Percentiles rank a stretch among this genome's conserved stretches.
Evolutionary conservation across 2,888 invertebrate species (phyloP).

Genomic region (Molanna angustata): DNA sequence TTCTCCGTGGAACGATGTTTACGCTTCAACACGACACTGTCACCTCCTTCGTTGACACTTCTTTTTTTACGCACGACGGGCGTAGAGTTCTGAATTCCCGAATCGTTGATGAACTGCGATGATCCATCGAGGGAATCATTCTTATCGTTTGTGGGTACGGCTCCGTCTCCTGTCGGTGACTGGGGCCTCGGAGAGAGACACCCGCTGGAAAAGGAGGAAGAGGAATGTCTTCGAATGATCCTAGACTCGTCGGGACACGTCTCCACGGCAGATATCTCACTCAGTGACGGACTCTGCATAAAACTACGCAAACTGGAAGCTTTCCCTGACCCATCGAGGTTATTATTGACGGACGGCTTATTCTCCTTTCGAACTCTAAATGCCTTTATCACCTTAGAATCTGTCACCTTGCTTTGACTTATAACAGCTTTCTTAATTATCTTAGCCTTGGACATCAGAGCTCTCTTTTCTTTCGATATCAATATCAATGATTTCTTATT

Average conservation of each 20-base stretch:
- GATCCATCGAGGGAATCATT: conserved; percentile 2
- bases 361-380: conserved; percentile 31
- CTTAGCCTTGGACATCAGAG: conserved; percentile 56
- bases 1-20: not conserved
- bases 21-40: conserved; percentile 3
- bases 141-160: not conserved
- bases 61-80: conserved; percentile 14
- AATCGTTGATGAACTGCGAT: conserved; percentile 11
- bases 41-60: not conserved
- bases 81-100: conserved; percentile 19
- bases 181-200: conserved; percentile 56
- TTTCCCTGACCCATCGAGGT: conserved; percentile 40
- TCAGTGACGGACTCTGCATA: conserved; percentile 56
- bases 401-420: conserved; percentile 50
- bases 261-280: conserved; percentile 59
- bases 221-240: conserved; percentile 79
- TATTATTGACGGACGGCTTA: conserved; percentile 38
- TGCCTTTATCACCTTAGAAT: conserved; percentile 19
- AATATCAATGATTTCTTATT: conserved; percentile 28
- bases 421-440: conserved; percentile 60
- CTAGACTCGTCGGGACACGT: conserved; percentile 70
- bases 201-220: conserved; percentile 75
- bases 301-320: conserved; percentile 8
- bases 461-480: conserved; percentile 51
- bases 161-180: conserved; percentile 18